A percentile compares a stretch with the other conserved stretches of the same genome.
Conservation (phyloP, 2,113 vertebrate species). For the Bolborhynchus lineola region DNA sequence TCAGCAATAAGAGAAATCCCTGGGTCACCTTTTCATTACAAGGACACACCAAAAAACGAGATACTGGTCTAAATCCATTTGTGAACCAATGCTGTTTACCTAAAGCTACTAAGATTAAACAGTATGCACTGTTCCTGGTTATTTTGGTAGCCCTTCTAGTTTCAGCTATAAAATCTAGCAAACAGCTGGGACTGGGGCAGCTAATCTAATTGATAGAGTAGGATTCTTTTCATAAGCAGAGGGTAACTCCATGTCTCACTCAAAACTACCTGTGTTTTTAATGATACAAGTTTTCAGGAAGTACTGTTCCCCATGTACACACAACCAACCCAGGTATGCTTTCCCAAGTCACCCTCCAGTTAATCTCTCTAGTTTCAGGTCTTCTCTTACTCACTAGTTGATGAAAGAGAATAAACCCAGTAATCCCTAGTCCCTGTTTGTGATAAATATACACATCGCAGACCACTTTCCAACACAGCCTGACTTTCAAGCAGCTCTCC, state of each 20-base stretch:
- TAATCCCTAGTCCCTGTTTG: neutral
- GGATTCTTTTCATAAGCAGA: neutral
- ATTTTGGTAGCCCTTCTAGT: neutral
- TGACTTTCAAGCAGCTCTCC: neutral
- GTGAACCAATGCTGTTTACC: neutral
- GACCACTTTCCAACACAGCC: neutral
- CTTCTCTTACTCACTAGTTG: neutral
- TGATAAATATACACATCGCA: neutral
- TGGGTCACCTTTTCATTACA: neutral
- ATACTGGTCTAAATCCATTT: neutral
- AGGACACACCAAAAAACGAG: neutral
- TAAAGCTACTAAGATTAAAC: neutral
- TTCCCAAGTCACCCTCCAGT: neutral
- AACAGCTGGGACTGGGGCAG: neutral
- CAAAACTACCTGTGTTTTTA: neutral
- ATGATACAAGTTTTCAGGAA: neutral
- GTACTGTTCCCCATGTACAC: too few relatives aligned
- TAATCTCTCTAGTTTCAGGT: neutral
- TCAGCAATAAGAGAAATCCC: neutral
- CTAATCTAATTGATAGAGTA: neutral
- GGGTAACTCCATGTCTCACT: neutral
- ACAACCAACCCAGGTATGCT: neutral
- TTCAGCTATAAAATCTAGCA: neutral
- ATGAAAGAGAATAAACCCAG: neutral
- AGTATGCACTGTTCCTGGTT: neutral